Conservation (phyloP, 2,888 invertebrate genomes). For the Venustoraphidia nigricollis region DNA sequence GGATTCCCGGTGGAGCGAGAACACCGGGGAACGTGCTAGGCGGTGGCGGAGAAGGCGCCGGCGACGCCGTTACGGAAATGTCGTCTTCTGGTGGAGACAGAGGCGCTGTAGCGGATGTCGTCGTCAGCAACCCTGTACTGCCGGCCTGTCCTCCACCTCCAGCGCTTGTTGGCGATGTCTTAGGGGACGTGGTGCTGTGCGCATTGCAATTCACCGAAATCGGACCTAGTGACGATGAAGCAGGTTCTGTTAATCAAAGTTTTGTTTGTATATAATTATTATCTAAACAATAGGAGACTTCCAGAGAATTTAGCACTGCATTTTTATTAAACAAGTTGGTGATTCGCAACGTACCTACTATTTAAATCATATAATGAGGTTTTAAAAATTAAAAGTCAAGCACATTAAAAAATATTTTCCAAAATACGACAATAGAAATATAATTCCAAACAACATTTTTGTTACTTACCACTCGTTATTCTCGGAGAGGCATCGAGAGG, state of each 20-base stretch:
- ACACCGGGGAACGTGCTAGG: conserved; percentile 22
- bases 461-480: conserved; percentile 32
- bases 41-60: conserved; percentile 35
- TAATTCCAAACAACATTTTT: background rate
- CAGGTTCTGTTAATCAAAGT: conserved; percentile 19
- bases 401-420: too few species aligned
- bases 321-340: too few species aligned
- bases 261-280: too few species aligned
- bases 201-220: conserved; percentile 34
- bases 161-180: conserved; percentile 36
- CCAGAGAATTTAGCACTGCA: too few species aligned
- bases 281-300: too few species aligned
- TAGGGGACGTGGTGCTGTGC: conserved; percentile 57
- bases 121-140: conserved; percentile 25
- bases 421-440: too few species aligned
- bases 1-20: conserved; percentile 23
- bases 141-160: conserved; percentile 12
- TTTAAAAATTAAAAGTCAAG: too few species aligned
- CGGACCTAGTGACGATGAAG: conserved; percentile 26
- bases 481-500: conserved; percentile 35
- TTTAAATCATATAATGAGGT: too few species aligned
- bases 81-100: conserved; percentile 41
- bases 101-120: conserved; percentile 33
- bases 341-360: too few species aligned
- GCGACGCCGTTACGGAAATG: conserved; percentile 50